Conservation (phyloP, 2,888 invertebrate genomes). For the Eulithis testata region DNA sequence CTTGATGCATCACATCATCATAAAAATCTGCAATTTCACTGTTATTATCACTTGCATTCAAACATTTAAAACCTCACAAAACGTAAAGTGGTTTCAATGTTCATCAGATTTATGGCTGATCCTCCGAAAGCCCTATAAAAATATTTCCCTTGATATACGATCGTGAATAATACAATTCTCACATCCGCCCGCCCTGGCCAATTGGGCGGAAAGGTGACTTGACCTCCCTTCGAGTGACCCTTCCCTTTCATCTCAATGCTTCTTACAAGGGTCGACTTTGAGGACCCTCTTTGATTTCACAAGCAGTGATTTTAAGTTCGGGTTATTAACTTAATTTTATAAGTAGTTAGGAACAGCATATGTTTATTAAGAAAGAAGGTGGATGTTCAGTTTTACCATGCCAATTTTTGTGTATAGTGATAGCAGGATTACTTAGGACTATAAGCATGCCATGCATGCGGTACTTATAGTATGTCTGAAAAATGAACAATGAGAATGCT, state of each 20-base stretch:
- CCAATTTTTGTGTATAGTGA: too few relatives aligned
- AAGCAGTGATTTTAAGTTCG: constrained; percentile 42
- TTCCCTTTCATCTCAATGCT: constrained; percentile 69
- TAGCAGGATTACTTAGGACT: too few relatives aligned
- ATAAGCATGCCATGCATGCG: too few relatives aligned
- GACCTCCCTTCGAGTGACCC: constrained; percentile 80
- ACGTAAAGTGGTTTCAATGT: neutral
- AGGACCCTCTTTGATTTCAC: constrained; percentile 49
- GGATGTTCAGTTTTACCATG: too few relatives aligned
- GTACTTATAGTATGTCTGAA: too few relatives aligned
- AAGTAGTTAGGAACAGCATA: neutral
- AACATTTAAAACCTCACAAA: too few relatives aligned
- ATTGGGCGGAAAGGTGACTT: constrained; percentile 77
- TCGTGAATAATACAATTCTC: constrained; percentile 38
- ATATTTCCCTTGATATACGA: constrained; percentile 38
- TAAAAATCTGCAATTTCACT: too few relatives aligned
- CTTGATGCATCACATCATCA: too few relatives aligned
- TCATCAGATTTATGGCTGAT: constrained; percentile 30
- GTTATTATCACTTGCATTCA: too few relatives aligned
- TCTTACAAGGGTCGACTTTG: constrained; percentile 55
- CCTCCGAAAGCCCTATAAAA: constrained; percentile 33
- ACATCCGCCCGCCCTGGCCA: constrained; percentile 49
- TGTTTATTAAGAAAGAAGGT: neutral
- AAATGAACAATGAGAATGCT: too few relatives aligned
- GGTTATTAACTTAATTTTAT: constrained; percentile 34